phyloP scores from a whole-genome alignment of 2,888 invertebrate species.

The Pemphredon lugubris region DNA sequence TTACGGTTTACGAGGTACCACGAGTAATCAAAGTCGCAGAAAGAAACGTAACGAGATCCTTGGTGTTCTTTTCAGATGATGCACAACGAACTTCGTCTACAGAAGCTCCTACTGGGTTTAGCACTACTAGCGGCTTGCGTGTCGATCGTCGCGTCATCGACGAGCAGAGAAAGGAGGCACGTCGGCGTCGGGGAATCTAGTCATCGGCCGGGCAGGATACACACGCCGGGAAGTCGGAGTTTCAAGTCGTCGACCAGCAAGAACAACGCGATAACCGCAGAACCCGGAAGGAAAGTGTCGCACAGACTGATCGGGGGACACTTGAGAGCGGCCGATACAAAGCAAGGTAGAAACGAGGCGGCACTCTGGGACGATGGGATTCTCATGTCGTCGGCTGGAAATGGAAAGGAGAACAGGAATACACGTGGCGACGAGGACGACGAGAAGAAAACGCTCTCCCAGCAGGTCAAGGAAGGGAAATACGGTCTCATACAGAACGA shows the following conservation, averaged over 20 bases:
- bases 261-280: constrained; percentile 62
- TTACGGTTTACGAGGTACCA: too few relatives aligned
- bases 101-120: constrained; percentile 55
- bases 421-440: constrained; percentile 84
- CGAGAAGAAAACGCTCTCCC: constrained; percentile 91
- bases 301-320: constrained; percentile 87
- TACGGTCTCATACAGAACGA: constrained; percentile 94
- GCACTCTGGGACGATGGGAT: constrained; percentile 83
- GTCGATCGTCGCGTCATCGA: constrained; percentile 41
- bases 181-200: constrained; percentile 61
- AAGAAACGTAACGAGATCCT: too few relatives aligned
- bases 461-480: constrained; percentile 94
- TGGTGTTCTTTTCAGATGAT: constrained; percentile 63
- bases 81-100: constrained; percentile 10
- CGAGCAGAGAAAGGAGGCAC: constrained; percentile 55
- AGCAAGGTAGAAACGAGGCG: constrained; percentile 62
- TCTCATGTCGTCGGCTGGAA: constrained; percentile 87
- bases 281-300: constrained; percentile 62
- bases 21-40: too few relatives aligned
- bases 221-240: constrained; percentile 9
- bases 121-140: constrained; percentile 53
- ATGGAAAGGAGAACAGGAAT: constrained; percentile 83
- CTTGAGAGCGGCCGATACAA: constrained; percentile 79
- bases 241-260: constrained; percentile 55
- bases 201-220: constrained; percentile 46